Evolutionary conservation across 37 sponge, comb jelly and placozoan species (phyloP), one percentile per base, ranked within the genome.

Genomic region (Chondrilla cf. caribensis): DNA sequence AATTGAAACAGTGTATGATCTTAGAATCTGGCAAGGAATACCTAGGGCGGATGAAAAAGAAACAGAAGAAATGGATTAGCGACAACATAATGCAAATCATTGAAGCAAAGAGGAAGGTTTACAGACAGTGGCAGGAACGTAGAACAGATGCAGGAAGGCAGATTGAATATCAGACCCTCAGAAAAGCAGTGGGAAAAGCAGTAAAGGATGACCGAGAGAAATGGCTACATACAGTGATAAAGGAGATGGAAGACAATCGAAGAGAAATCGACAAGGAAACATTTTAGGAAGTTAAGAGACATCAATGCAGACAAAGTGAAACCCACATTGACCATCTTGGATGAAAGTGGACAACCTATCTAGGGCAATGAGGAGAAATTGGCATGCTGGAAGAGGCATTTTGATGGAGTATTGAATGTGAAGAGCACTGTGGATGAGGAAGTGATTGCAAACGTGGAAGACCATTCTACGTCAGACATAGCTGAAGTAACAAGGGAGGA

Each of bases 351-450:
- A 15, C 76, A 36, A 36, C 40, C 76, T 7, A 37, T 39, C 44
- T 39, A 73, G 76, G 40, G n/a, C 14, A 40, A 42, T 17, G 76
- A 73, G 14, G 44, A 73, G 43, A 73, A 42, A 73, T 9, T 73
- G 43, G 21, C 25, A 22, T 43, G 43, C 6, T 73, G 44, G 76
- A 40, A 6, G 21, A 73, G 43, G 8, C 44, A 73, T 39, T 73
- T 73, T 73, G 76, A 73, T 22, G 76, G 76, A 73, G 76, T 73
- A 43, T 22, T 73, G 41, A 73, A 73, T 73, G 76, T 73, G 24
- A 32, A 39, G 76, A 39, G 44, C 25, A 18, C 76, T 73, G 76
- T 73, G 36, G 43, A 22, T 25, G 43, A 73, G 76, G 76, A 73
- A 37, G 76, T 73, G 76, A 40, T 73, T 73, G 76, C 21, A 15